Evolutionary conservation across 2,888 invertebrate genomes (phyloP), one percentile per base, ranked within the genome.

Genomic region (Nudaria mundana): DNA sequence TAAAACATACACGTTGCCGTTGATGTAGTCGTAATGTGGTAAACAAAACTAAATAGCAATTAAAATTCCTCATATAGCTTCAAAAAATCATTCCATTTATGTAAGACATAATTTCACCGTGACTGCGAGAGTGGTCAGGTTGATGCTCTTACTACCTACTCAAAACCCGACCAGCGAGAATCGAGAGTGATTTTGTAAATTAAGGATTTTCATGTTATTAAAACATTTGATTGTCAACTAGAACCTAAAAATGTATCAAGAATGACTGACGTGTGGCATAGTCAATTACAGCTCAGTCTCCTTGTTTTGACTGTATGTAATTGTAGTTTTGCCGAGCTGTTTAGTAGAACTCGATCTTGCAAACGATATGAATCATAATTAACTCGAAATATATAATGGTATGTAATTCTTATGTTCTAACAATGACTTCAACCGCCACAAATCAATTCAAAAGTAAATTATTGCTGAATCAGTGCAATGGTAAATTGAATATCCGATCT

Each of bases 1-100:
- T 7, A 8, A 20, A 68, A 59, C 66, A n/a, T n/a, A n/a, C 74
- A 76, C 71, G 67, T 65, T 60, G 59, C 63, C 56, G 63, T n/a
- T 43, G 66, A 76, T 76, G 70, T 66, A 68, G 62, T n/a, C 64
- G 66, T 48, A 56, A 63, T 63, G 68, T 59, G 66, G n/a, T n/a
- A n/a, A n/a, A n/a, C 79, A 75, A 81, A 79, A 78, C 73, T 60
- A 66, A 61, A 66, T 59, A 68, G 74, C 70, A 75, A 80, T 81
- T 79, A 81, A 83, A 82, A 81, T 82, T 81, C 80, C 76, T 77
- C 70, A 78, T 82, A 81, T 66, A 66, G 76, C 76, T 69, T 77
- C 77, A 75, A 84, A 77, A 83, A 84, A 64, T 71, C 64, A 47
- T 48, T 53, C 71, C 64, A 82, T 84, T 82, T 84, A 83, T 82